Evolutionary conservation across 2,113 vertebrate species (phyloP).

Genomic region (Thermophis baileyi): DNA sequence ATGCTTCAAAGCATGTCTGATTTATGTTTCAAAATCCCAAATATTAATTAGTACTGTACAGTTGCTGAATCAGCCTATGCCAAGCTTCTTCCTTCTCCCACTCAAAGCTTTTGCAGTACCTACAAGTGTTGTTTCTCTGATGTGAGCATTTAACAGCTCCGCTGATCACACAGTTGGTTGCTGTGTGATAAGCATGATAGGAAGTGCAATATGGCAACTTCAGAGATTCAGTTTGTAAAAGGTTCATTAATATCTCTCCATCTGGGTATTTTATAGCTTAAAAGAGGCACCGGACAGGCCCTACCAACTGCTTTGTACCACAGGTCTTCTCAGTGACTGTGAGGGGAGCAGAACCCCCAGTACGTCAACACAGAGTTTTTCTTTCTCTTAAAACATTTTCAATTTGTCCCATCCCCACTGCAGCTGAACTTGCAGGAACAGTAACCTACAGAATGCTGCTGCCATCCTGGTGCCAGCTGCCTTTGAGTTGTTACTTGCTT

Average conservation of each 20-base stretch:
- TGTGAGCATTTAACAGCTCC: neutral
- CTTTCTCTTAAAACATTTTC: neutral
- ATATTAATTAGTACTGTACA: slow-evolving; percentile 17
- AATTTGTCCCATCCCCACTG: neutral
- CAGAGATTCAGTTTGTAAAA: slow-evolving; percentile 8
- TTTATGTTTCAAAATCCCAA: slow-evolving; percentile 8
- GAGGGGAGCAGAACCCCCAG: neutral
- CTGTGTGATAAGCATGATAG: neutral
- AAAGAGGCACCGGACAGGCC: neutral
- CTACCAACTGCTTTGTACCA: neutral
- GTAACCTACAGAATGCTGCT: neutral
- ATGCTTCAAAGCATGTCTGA: slow-evolving; percentile 17
- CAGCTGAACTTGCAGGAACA: neutral
- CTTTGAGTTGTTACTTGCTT: neutral
- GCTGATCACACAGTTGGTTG: neutral
- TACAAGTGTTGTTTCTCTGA: neutral
- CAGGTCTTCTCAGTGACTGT: neutral
- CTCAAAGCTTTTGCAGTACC: neutral
- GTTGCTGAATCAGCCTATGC: neutral
- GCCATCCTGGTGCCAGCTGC: neutral
- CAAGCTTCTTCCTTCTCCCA: neutral
- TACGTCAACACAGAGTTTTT: neutral
- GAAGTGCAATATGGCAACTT: neutral
- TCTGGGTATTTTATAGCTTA: neutral
- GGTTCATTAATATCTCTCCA: slow-evolving; percentile 3